A percentile compares a stretch with the other conserved stretches of the same genome.
phyloP scores from a whole-genome alignment of 2,888 invertebrate species.

The Latheticus oryzae region DNA sequence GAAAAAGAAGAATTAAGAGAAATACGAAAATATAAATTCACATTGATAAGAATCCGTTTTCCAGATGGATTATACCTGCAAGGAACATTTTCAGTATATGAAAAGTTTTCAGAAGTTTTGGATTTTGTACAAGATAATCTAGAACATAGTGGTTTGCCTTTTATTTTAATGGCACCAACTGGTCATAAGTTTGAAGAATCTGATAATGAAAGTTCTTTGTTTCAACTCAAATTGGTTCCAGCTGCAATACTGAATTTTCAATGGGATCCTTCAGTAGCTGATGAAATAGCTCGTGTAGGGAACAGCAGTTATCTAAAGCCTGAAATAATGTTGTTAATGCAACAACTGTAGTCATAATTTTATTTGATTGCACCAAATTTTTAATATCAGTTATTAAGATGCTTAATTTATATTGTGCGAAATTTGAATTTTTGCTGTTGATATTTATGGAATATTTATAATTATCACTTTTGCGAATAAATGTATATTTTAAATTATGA shows the following conservation, averaged over 20 bases:
- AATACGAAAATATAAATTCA: conserved; percentile 85
- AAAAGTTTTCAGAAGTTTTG: conserved; percentile 78
- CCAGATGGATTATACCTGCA: conserved; percentile 88
- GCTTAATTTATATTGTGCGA: conserved; percentile 13
- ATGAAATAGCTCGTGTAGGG: conserved; percentile 69
- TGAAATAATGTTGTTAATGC: conserved; percentile 79
- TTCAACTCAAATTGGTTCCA: conserved; percentile 84
- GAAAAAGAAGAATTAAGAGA: conserved; percentile 88
- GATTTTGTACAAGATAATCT: conserved; percentile 85
- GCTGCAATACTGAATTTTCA: conserved; percentile 84
- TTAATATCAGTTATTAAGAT: conserved; percentile 11
- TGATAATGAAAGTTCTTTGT: conserved; percentile 78
- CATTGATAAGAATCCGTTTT: conserved; percentile 86
- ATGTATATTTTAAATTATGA: conserved; percentile 37
- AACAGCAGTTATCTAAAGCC: conserved; percentile 79
- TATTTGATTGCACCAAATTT: conserved; percentile 10
- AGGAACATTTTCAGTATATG: conserved; percentile 90
- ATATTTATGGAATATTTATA: conserved; percentile 34
- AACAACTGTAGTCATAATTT: conserved; percentile 65
- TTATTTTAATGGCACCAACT: conserved; percentile 75
- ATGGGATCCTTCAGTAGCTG: conserved; percentile 70
- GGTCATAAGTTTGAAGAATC: conserved; percentile 76
- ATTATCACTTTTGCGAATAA: conserved; percentile 9
- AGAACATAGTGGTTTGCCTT: conserved; percentile 75
- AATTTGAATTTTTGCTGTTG: conserved; percentile 22